Evolutionary conservation across 2,113 vertebrate species (phyloP), one percentile per base, ranked within the genome.

Genomic region (Pithys albifrons): DNA sequence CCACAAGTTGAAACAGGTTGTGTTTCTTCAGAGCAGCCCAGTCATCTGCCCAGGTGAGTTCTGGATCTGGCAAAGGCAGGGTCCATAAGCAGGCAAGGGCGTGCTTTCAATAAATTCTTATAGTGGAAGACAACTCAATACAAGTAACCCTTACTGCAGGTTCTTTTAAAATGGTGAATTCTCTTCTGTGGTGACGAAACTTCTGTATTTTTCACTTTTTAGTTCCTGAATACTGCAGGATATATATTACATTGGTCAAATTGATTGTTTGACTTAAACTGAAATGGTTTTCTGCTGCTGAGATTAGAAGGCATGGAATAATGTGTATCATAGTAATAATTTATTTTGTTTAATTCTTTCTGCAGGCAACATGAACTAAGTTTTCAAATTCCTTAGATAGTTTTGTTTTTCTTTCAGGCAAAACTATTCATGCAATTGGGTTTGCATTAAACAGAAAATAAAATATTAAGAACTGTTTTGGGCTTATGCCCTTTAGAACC

Each of bases 331-430:
- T n/a, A 58, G 37, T 64, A 88, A 67, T 17, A 39, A 19, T 84
- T 91, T 46, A 82, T 93, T 95, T 85, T 95, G 27, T 69, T 81
- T 72, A 52, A 48, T 61, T 75, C 33, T 88, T 93, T 72, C 73
- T 66, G 27, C 51, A 83, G 54, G 37, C n/a, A 88, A 41, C 64
- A 80, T 90, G 59, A 95, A 66, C 14, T 25, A 57, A 76, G 19
- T 74, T 91, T 94, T 76, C 49, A 76, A 61, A 81, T 91, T 93
- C 58, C 46, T 73, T 49, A 65, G 29, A 24, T 29, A 19, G 19
- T 27, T 48, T 29, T 54, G 43, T 27, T 76, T 64, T 71, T 39
- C 20, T 88, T 87, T 81, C 25, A 66, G 43, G 66, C 20, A 58
- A 88, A 89, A 62, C 31, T 78, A 45, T 81, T 72, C 27, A 27